phyloP scores from a whole-genome alignment of 2,888 invertebrate species.

The Acrobeloides nanus region DNA sequence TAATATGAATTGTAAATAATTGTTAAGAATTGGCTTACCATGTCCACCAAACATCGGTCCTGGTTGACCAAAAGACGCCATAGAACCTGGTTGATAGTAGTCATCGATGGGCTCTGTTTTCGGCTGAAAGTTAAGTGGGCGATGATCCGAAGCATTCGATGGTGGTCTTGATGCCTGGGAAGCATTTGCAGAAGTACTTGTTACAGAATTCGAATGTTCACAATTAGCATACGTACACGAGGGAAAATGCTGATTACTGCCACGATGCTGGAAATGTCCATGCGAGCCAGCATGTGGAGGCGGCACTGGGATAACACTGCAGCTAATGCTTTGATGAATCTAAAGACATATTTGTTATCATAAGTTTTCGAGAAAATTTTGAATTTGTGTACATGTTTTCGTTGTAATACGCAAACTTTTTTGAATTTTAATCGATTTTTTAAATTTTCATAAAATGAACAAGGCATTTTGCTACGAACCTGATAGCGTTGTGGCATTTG shows the following conservation, averaged over 20 bases:
- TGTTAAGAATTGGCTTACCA: conserved; percentile 8
- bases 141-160: neutral
- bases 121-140: conserved; percentile 12
- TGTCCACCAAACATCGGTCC: conserved; percentile 17
- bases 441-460: too few species aligned
- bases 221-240: neutral
- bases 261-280: neutral
- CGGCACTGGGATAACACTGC: conserved; percentile 21
- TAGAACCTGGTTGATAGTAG: conserved; percentile 18
- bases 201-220: neutral
- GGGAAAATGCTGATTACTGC: neutral
- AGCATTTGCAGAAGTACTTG: neutral
- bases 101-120: conserved; percentile 27
- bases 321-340: conserved; percentile 28
- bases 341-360: conserved; percentile 7
- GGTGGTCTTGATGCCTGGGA: neutral
- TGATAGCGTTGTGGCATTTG: neutral
- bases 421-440: too few species aligned
- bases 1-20: conserved; percentile 3
- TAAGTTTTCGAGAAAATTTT: too few species aligned
- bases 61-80: conserved; percentile 11
- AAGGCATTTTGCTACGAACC: neutral
- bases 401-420: too few species aligned
- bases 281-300: neutral
- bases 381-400: too few species aligned